Percentiles rank a stretch among this genome's conserved stretches.
Evolutionary conservation across 2,888 invertebrate species (phyloP).

Genomic region (Andrena minutula): DNA sequence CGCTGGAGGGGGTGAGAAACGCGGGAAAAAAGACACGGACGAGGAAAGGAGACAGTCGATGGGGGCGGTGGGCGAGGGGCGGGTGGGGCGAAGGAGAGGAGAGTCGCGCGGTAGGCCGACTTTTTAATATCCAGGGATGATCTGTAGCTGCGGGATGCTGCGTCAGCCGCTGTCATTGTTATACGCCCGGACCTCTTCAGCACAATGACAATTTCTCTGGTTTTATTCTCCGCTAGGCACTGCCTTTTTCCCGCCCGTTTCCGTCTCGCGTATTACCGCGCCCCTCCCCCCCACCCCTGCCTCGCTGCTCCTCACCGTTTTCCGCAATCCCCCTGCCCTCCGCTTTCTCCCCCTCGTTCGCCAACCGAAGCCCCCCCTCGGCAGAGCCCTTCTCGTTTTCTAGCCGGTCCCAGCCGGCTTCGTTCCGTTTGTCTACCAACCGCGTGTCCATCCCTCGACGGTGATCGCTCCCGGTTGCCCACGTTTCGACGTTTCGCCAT

Average conservation of each 20-base stretch:
- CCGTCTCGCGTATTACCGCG: constrained; percentile 73
- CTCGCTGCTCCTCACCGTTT: constrained; percentile 34
- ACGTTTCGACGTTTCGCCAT: constrained; percentile 68
- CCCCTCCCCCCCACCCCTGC: constrained; percentile 51
- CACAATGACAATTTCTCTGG: constrained; percentile 85
- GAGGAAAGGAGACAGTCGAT: constrained; percentile 39
- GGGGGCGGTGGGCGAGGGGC: constrained; percentile 3
- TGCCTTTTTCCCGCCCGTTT: constrained; percentile 79
- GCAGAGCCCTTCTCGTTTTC: constrained; percentile 39
- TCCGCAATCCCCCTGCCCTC: not conserved
- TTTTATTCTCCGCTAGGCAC: constrained; percentile 83
- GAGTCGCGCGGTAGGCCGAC: constrained; percentile 78
- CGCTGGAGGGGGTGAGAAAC: constrained; percentile 52
- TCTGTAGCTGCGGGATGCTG: constrained; percentile 83
- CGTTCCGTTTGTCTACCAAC: constrained; percentile 54
- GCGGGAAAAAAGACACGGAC: constrained; percentile 60
- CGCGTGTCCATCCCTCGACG: constrained; percentile 64
- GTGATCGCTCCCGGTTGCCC: constrained; percentile 70
- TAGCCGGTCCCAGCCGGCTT: constrained; percentile 48
- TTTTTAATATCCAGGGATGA: constrained; percentile 85
- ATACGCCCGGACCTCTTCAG: constrained; percentile 83
- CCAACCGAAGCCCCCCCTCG: constrained; percentile 9
- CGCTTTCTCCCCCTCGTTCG: not conserved
- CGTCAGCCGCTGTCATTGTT: constrained; percentile 85
- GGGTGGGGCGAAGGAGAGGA: constrained; percentile 33